A percentile compares a stretch with the other conserved stretches of the same genome.
Conservation (phyloP, 2,888 invertebrate genomes). For the Drosophila incognita region DNA sequence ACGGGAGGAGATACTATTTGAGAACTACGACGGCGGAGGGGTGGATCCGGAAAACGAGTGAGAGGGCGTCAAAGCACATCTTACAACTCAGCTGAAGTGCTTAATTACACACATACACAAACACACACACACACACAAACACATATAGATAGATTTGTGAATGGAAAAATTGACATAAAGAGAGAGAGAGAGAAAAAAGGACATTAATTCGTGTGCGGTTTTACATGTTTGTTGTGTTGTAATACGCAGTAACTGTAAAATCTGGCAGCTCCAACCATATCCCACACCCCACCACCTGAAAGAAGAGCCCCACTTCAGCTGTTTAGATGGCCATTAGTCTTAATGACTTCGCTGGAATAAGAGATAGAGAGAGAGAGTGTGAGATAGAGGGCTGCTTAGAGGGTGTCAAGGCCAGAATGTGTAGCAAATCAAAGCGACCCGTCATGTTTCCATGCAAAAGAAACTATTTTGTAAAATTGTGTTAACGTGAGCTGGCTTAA, state of each 20-base stretch:
- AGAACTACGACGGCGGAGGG: background rate
- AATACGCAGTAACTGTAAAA: constrained; percentile 61
- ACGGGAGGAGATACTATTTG: constrained; percentile 1
- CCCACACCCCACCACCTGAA: background rate
- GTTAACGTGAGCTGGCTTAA: background rate
- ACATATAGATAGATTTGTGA: background rate
- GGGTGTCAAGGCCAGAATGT: constrained; percentile 50
- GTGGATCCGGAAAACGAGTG: background rate
- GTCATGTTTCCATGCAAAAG: constrained; percentile 53
- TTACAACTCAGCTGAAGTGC: constrained; percentile 79
- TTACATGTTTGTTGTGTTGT: constrained; percentile 28
- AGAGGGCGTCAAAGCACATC: constrained; percentile 66
- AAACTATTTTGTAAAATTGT: constrained; percentile 49
- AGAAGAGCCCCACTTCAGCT: constrained; percentile 15
- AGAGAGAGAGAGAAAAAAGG: constrained; percentile 24
- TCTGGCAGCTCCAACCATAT: constrained; percentile 22
- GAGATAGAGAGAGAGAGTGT: constrained; percentile 5
- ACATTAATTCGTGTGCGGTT: constrained; percentile 48
- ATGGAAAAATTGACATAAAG: background rate
- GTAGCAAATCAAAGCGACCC: constrained; percentile 45
- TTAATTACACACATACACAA: constrained; percentile 62
- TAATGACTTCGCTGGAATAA: constrained; percentile 67
- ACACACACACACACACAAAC: background rate
- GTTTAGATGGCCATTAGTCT: constrained; percentile 80
- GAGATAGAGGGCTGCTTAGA: constrained; percentile 20